Conservation (phyloP, 1,140 invertebrate genomes). For the Belonocnema kinseyi region DNA sequence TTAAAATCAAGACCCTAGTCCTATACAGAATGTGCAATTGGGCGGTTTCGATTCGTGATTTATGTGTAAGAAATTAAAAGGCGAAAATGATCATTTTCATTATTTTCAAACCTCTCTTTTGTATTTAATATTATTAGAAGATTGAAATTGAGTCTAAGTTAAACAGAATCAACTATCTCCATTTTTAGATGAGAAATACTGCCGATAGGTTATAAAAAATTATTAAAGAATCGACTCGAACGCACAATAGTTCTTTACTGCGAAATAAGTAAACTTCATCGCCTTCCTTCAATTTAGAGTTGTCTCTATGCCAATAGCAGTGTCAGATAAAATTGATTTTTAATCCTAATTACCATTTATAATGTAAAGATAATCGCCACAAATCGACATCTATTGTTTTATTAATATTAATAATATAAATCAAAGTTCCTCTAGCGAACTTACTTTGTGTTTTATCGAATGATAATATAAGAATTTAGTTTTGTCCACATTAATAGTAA, state of each 20-base stretch:
- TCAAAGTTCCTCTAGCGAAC: conserved; percentile 24
- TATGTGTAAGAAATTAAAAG: no score
- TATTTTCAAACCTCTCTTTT: no score
- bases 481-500: conserved; percentile 1
- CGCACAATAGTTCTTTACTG: conserved; percentile 6
- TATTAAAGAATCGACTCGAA: background rate
- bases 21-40: conserved; percentile 12
- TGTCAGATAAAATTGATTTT: conserved; percentile 14
- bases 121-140: no score
- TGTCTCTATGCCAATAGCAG: conserved; percentile 20
- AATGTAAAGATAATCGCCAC: conserved; percentile 3
- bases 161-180: background rate
- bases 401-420: conserved; percentile 17
- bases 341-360: background rate
- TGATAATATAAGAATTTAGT: conserved; percentile 1
- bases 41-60: background rate
- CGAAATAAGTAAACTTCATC: conserved; percentile 3
- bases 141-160: background rate
- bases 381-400: conserved; percentile 15
- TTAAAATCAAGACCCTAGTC: conserved; percentile 10
- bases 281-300: background rate
- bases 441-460: conserved; percentile 15
- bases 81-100: no score
- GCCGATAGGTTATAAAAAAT: background rate
- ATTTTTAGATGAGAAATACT: background rate